Base-by-base conservation (phyloP, 2,888 invertebrate species). In the Eilema caniola region DNA sequence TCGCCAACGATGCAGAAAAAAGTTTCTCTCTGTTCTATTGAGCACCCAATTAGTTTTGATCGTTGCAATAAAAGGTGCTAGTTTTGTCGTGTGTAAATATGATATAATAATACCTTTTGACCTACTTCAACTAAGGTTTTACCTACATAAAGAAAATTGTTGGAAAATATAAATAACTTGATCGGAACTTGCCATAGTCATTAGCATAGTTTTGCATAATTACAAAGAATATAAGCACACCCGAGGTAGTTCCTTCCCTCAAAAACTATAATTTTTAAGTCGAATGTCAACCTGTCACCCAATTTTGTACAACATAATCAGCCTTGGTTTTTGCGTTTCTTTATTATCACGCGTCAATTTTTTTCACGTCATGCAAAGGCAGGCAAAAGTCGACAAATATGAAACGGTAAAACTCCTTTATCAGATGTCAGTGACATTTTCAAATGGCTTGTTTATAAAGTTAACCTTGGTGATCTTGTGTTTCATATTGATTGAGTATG, bases 1-100 rank as follows among this genome's bases (percentile, higher is more conserved):
- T 92, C 85, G 91, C 90, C 89, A 92, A 90, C 88, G 89, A 92
- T 94, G 95, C 95, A 93, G 93, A 95, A 94, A 95, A 95, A 94
- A 86, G 83, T 86, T 89, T 90, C 86, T 89, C 82, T 89, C 85
- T 87, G 77, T 82, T 85, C 85, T 87, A 75, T 84, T 76, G 59
- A 67, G 67, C 73, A 84, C 71, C 57, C 69, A 63, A 85, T 75
- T 63, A 74, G 77, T 89, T 83, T 93, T 93, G 93, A 88, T 91
- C 78, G 53, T 88, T 83, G 69, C 63, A 67, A 23, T 37, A 16
- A 2, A 53, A 47, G 23, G 24, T 56, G 16, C n/a, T 66, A 61
- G 61, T 20, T 67, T 62, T 70, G 41, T n/a, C 72, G 73, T 75
- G 73, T 59, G 66, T 69, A 63, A 70, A 70, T 73, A 33, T n/a